A percentile compares a stretch with the other conserved stretches of the same genome.
These are phyloP conservation scores for Myopa tessellatipennis DNA, from an alignment of 2,888 invertebrate species.

Conservation along the genomic window DNA sequence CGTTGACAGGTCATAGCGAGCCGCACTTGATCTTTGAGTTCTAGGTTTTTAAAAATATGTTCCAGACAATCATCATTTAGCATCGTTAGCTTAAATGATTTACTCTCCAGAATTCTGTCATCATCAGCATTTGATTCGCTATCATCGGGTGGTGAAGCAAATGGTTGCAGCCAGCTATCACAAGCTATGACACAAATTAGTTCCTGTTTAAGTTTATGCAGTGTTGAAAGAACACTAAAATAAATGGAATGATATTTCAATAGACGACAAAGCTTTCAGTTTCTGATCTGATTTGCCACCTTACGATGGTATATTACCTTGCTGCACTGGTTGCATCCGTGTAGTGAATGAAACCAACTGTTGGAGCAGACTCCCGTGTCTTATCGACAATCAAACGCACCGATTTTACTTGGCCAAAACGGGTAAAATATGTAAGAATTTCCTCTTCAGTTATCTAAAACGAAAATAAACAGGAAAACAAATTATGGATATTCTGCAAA, in stretches of 20 bases:
- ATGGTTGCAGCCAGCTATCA: slow-evolving; percentile 45
- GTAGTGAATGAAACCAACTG: slow-evolving; percentile 1
- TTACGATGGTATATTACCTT: slow-evolving; percentile 33
- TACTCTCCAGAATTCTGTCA: background rate
- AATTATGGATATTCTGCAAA: background rate
- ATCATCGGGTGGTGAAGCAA: background rate
- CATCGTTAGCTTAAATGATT: no score
- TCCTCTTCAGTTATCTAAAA: slow-evolving; percentile 2
- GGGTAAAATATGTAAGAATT: slow-evolving; percentile 31
- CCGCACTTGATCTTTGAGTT: slow-evolving; percentile 39
- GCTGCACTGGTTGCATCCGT: slow-evolving; percentile 9
- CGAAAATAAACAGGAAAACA: background rate
- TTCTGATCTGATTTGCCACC: background rate
- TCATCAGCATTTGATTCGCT: background rate
- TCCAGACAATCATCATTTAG: slow-evolving; percentile 45
- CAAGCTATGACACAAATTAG: slow-evolving; percentile 40
- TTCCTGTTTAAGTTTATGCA: slow-evolving; percentile 30
- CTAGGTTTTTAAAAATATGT: slow-evolving; percentile 37
- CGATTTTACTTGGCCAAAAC: slow-evolving; percentile 40
- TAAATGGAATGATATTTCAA: background rate
- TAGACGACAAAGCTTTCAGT: no score
- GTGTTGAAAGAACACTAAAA: slow-evolving; percentile 33
- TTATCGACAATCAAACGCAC: slow-evolving; percentile 26
- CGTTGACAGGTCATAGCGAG: slow-evolving; percentile 39
- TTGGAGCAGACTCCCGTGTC: slow-evolving; percentile 14